These are phyloP conservation scores for Lasaia peninsularis DNA, from an alignment of 1,140 invertebrate genomes.

Conservation along the genomic window DNA sequence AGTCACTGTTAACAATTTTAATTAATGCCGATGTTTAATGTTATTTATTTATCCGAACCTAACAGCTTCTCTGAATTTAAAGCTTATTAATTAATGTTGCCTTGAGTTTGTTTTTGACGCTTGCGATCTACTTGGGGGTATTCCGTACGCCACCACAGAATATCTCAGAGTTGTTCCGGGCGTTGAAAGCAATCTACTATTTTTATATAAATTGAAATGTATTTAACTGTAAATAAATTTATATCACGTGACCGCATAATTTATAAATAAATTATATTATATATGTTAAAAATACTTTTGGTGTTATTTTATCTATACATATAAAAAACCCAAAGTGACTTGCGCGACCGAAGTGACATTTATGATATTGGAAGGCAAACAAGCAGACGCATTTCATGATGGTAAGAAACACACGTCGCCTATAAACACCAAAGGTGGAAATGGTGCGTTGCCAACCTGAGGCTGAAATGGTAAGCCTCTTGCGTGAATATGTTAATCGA, in stretches of 20 bases:
- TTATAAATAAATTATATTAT: constrained; percentile 68
- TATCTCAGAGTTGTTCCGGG: constrained; percentile 28
- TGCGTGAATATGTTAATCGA: too few relatives aligned
- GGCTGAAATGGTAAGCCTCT: too few relatives aligned
- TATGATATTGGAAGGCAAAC: too few relatives aligned
- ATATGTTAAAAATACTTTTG: constrained; percentile 58
- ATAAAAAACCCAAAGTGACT: too few relatives aligned
- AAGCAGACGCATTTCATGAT: too few relatives aligned
- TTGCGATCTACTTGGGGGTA: constrained; percentile 31
- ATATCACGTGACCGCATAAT: constrained; percentile 70
- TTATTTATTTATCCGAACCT: constrained; percentile 57
- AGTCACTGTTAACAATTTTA: constrained; percentile 63
- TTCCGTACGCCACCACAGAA: constrained; percentile 52
- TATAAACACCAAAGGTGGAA: too few relatives aligned
- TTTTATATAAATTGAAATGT: constrained; percentile 72
- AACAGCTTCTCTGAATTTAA: constrained; percentile 62
- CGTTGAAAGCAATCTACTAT: constrained; percentile 37
- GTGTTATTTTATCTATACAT: constrained; percentile 35
- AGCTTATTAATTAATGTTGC: constrained; percentile 68
- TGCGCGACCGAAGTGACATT: too few relatives aligned
- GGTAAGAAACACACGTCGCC: too few relatives aligned
- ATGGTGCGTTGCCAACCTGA: too few relatives aligned
- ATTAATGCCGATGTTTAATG: constrained; percentile 30
- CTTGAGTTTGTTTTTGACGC: constrained; percentile 26
- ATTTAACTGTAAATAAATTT: constrained; percentile 75